Percentiles rank a stretch among this genome's conserved stretches.
Evolutionary conservation across 2,113 vertebrate species (phyloP).

Genomic region (Mormyrus iriodes): DNA sequence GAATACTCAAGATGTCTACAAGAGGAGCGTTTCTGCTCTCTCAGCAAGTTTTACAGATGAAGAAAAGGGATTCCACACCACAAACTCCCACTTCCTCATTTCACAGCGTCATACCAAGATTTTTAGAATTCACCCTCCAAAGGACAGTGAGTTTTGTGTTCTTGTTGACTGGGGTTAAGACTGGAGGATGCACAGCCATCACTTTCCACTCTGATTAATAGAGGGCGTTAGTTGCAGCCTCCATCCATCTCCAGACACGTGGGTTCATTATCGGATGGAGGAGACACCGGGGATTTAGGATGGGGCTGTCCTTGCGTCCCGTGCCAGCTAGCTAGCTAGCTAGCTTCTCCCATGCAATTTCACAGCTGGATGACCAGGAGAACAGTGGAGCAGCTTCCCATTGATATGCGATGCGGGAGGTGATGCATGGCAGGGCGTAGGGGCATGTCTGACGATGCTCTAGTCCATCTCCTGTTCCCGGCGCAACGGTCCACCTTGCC

Average conservation of each 20-base stretch:
- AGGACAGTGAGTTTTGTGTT: not conserved
- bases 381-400: not conserved
- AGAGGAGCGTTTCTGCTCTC: not conserved
- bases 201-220: not conserved
- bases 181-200: not conserved
- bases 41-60: not conserved
- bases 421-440: not conserved
- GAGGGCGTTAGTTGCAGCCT: not conserved
- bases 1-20: not conserved
- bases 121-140: not conserved
- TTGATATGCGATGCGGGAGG: not conserved
- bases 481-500: not conserved
- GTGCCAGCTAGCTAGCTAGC: not conserved
- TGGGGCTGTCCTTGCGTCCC: not conserved
- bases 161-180: not conserved
- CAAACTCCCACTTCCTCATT: not conserved
- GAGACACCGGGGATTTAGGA: not conserved
- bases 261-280: not conserved
- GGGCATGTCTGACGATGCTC: not conserved
- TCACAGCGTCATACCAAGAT: not conserved
- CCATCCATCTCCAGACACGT: not conserved
- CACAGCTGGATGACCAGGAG: slow-evolving; percentile 9
- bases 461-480: not conserved
- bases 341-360: slow-evolving; percentile 7
- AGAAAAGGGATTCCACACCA: not conserved